Evolutionary conservation across 1,140 invertebrate genomes (phyloP).

Genomic region (Ladona fulva): DNA sequence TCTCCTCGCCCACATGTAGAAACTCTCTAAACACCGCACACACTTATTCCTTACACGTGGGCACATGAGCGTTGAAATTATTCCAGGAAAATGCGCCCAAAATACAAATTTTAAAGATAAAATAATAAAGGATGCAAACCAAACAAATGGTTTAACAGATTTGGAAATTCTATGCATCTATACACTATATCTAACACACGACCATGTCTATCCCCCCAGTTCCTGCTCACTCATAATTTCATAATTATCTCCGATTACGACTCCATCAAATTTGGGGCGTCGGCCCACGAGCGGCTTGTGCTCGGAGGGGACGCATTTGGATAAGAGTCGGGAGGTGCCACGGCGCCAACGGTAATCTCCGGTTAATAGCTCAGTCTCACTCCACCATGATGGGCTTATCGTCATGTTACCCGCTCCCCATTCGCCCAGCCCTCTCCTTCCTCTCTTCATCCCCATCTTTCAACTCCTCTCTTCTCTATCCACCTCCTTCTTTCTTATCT

Average conservation of each 20-base stretch:
- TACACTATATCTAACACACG: no score
- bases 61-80: no score
- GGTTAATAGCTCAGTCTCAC: background rate
- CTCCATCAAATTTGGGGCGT: background rate
- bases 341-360: conserved; percentile 1
- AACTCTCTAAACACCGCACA: no score
- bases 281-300: no score
- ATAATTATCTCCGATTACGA: background rate
- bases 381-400: background rate
- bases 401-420: background rate
- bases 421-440: background rate
- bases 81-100: no score
- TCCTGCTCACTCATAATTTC: background rate
- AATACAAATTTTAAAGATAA: no score
- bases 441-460: background rate
- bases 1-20: no score
- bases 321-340: background rate
- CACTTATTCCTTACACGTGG: no score
- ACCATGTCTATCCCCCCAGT: background rate
- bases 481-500: background rate
- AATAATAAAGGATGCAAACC: no score
- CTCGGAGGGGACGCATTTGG: background rate
- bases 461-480: background rate
- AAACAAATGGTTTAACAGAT: no score
- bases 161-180: no score